These are phyloP conservation scores for Scotopteryx bipunctaria DNA, from an alignment of 2,888 invertebrate genomes.

Conservation along the genomic window DNA sequence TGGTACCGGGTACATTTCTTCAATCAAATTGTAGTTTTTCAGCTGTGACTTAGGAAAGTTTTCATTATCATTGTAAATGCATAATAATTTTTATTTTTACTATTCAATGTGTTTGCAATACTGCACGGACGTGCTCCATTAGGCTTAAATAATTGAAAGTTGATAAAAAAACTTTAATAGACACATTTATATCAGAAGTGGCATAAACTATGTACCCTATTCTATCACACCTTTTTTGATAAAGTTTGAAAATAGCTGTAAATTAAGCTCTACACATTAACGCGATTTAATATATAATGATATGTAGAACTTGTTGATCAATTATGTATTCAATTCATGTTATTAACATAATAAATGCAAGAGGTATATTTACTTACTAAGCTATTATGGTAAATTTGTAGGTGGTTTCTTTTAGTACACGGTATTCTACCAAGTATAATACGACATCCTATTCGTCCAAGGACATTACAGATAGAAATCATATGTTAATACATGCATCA, in stretches of 20 bases:
- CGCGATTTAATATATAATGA: slow-evolving; percentile 18
- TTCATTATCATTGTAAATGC: too few species aligned
- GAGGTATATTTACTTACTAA: slow-evolving; percentile 3
- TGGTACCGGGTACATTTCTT: too few species aligned
- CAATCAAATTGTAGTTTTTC: too few species aligned
- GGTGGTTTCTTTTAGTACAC: slow-evolving; percentile 2
- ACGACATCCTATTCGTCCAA: too few species aligned
- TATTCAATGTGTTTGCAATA: too few species aligned
- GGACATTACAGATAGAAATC: too few species aligned
- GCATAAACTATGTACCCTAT: not conserved
- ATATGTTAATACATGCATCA: not conserved
- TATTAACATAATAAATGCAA: not conserved
- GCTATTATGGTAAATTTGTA: slow-evolving; percentile 17
- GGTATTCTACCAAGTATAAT: not conserved
- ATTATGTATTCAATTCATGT: slow-evolving; percentile 6
- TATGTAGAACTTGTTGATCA: slow-evolving; percentile 26
- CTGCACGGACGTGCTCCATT: too few species aligned
- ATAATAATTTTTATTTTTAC: too few species aligned
- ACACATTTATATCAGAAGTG: too few species aligned
- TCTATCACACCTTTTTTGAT: not conserved
- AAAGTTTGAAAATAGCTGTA: not conserved
- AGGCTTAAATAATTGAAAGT: too few species aligned
- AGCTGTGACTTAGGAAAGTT: too few species aligned
- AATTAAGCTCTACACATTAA: slow-evolving; percentile 1
- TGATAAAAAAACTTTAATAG: too few species aligned